A percentile compares a stretch with the other conserved stretches of the same genome.
These are phyloP conservation scores for Serilophus lunatus DNA, from an alignment of 2,113 vertebrate species.

Conservation along the genomic window DNA sequence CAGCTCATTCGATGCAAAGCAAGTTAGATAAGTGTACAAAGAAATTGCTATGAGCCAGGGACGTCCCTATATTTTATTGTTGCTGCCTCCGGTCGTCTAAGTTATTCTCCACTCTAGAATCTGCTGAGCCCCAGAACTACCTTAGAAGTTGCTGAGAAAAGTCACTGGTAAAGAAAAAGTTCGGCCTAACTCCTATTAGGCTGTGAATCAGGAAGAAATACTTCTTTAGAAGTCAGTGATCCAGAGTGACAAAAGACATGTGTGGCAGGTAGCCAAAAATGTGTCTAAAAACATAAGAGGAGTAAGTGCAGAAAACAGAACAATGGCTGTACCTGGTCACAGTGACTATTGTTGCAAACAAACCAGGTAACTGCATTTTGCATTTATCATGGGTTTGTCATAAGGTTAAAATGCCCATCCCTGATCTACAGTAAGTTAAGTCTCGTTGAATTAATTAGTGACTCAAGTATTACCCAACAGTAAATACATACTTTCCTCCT, in stretches of 20 bases:
- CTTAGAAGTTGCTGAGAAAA: not conserved
- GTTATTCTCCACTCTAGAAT: not conserved
- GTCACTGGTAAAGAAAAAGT: not conserved
- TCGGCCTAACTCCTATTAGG: not conserved
- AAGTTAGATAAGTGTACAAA: not conserved
- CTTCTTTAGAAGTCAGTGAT: not conserved
- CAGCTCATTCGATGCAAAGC: not conserved
- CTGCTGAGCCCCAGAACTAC: not conserved
- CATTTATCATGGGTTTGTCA: slow-evolving; percentile 6
- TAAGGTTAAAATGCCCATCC: not conserved
- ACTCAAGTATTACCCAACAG: not conserved
- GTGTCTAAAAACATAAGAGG: not conserved
- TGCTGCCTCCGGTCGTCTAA: not conserved
- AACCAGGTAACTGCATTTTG: not conserved
- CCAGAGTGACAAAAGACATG: not conserved
- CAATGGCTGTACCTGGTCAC: not conserved
- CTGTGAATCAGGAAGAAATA: not conserved
- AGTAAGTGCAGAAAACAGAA: not conserved
- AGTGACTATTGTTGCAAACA: not conserved
- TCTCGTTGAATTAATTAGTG: not conserved
- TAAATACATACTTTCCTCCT: not conserved
- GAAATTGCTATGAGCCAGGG: not conserved
- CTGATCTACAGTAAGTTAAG: not conserved
- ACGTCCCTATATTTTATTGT: not conserved
- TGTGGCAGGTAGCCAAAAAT: not conserved